phyloP scores from a whole-genome alignment of 2,797 vertebrate species.

The Thunnus albacares region DNA sequence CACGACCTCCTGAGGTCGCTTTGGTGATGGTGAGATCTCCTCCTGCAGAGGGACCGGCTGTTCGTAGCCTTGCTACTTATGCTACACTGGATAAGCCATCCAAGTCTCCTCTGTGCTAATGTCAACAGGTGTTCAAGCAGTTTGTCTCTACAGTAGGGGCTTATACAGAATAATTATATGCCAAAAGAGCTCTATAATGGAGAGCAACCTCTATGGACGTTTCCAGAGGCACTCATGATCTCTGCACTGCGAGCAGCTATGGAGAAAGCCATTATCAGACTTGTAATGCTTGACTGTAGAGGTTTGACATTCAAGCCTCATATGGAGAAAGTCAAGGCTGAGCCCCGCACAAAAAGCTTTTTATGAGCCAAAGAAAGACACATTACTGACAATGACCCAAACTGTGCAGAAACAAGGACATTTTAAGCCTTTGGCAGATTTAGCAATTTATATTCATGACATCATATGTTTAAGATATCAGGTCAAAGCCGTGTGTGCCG shows the following conservation, averaged over 20 bases:
- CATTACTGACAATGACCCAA: slow-evolving; percentile 12
- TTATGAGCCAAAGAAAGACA: slow-evolving; percentile 16
- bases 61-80: not conserved
- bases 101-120: slow-evolving; percentile 19
- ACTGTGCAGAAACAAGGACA: slow-evolving; percentile 19
- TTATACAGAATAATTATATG: slow-evolving; percentile 10
- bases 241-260: not conserved
- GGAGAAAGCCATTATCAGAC: slow-evolving; percentile 15
- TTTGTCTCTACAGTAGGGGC: slow-evolving; percentile 42
- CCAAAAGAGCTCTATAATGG: slow-evolving; percentile 14
- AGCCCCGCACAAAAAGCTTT: slow-evolving; percentile 15
- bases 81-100: slow-evolving; percentile 15
- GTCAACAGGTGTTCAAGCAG: slow-evolving; percentile 46
- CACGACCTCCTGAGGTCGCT: not conserved
- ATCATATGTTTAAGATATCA: slow-evolving; percentile 25
- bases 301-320: slow-evolving; percentile 37
- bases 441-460: slow-evolving; percentile 27
- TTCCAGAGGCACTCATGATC: slow-evolving; percentile 5
- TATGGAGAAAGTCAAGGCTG: slow-evolving; percentile 1
- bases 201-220: slow-evolving; percentile 18
- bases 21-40: not conserved
- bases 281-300: slow-evolving; percentile 8
- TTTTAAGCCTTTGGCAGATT: slow-evolving; percentile 15
- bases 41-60: slow-evolving; percentile 40
- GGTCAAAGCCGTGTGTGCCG: not conserved